Evolutionary conservation across 2,888 invertebrate species (phyloP).

Genomic region (Saturnia japonica): DNA sequence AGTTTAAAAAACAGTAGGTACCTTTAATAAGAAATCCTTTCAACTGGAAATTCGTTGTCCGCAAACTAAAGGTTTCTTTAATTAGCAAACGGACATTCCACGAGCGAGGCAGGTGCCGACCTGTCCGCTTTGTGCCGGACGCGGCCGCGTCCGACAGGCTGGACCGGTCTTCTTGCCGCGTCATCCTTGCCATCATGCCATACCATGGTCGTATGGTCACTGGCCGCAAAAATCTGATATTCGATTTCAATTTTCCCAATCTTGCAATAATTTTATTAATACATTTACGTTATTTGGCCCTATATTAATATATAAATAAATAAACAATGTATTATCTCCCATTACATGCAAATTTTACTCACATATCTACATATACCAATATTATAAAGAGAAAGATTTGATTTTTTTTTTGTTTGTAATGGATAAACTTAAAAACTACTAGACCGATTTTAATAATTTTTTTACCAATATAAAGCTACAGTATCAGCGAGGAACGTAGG

Average conservation of each 20-base stretch:
- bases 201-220: constrained; percentile 20
- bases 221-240: constrained; percentile 43
- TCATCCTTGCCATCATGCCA: constrained; percentile 19
- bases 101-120: constrained; percentile 70
- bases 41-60: constrained; percentile 51
- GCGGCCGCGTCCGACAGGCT: too few relatives aligned
- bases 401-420: too few relatives aligned
- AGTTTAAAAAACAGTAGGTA: not conserved
- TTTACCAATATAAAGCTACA: too few relatives aligned
- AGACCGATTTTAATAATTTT: too few relatives aligned
- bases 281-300: too few relatives aligned
- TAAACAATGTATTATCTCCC: too few relatives aligned
- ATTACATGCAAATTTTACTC: too few relatives aligned
- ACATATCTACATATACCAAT: too few relatives aligned
- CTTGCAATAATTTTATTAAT: not conserved
- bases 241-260: constrained; percentile 48
- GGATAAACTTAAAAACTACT: too few relatives aligned
- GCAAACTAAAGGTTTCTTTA: constrained; percentile 49
- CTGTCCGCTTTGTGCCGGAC: constrained; percentile 48
- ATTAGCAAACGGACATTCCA: constrained; percentile 66
- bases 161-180: constrained; percentile 56
- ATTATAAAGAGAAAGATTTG: too few relatives aligned
- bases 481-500: too few relatives aligned
- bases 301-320: too few relatives aligned
- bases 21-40: constrained; percentile 16